Evolutionary conservation across 35 echinoderm and acorn worm species (phyloP).

Genomic region (Lytechinus pictus): DNA sequence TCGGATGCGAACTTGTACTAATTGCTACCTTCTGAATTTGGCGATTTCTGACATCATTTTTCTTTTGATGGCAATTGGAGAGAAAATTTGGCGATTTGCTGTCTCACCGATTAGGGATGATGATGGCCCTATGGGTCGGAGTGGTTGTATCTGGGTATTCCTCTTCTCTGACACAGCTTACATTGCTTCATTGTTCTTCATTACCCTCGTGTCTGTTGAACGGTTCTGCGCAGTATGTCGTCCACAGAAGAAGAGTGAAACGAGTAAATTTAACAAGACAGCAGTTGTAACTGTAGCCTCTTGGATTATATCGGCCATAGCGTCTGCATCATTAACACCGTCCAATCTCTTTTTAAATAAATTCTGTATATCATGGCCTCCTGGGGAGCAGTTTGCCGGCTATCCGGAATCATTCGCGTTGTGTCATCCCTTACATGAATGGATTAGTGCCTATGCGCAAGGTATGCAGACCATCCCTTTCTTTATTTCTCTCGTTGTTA

Average conservation of each 20-base stretch:
- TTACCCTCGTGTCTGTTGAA: slow-evolving; percentile 70
- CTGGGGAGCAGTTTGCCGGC: background rate
- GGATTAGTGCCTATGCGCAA: slow-evolving; percentile 46
- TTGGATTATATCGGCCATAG: slow-evolving; percentile 37
- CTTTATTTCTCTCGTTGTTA: slow-evolving; percentile 59
- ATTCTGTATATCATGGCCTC: slow-evolving; percentile 51
- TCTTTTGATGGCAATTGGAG: slow-evolving; percentile 57
- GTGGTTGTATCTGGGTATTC: slow-evolving; percentile 65
- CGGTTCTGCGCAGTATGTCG: slow-evolving; percentile 77
- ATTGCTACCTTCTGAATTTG: slow-evolving; percentile 55
- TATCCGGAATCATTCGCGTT: slow-evolving; percentile 36
- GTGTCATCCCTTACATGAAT: background rate
- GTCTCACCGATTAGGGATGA: slow-evolving; percentile 54
- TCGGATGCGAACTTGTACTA: slow-evolving; percentile 57
- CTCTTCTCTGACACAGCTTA: slow-evolving; percentile 60
- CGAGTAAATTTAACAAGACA: background rate
- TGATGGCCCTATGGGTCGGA: slow-evolving; percentile 44
- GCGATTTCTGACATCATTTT: slow-evolving; percentile 64
- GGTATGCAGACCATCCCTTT: slow-evolving; percentile 75
- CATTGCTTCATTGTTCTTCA: slow-evolving; percentile 59
- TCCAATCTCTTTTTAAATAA: slow-evolving; percentile 24
- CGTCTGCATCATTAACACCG: slow-evolving; percentile 22
- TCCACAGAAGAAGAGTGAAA: slow-evolving; percentile 41
- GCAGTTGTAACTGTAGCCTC: slow-evolving; percentile 3
- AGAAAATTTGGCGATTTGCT: slow-evolving; percentile 59